A percentile compares a stretch with the other conserved stretches of the same genome.
Evolutionary conservation across 2,113 vertebrate genomes (phyloP).

Genomic region (Rhadina sibilatrix): DNA sequence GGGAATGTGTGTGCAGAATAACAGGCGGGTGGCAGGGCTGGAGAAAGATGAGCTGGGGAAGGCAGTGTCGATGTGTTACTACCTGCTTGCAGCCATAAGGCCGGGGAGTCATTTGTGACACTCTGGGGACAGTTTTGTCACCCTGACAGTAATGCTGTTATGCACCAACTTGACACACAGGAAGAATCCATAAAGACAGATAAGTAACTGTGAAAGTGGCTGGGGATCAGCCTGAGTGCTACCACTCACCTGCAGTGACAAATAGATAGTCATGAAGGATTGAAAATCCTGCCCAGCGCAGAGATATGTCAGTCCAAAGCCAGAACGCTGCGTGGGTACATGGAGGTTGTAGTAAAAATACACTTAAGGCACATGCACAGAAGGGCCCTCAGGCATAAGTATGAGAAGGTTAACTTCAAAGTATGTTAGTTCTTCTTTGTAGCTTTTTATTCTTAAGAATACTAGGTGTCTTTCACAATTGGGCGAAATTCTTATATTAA

Average conservation of each 20-base stretch:
- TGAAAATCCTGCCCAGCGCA: constrained; percentile 74
- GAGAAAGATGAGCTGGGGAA: constrained; percentile 32
- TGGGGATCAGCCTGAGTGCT: constrained; percentile 80
- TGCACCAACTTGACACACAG: constrained; percentile 79
- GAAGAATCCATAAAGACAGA: constrained; percentile 87
- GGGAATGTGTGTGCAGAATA: not conserved
- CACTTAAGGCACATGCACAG: not conserved
- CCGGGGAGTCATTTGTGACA: constrained; percentile 81
- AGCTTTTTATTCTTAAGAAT: not conserved
- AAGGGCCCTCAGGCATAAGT: not conserved
- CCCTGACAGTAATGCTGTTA: constrained; percentile 87
- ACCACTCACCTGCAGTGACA: constrained; percentile 82
- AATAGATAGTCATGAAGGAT: constrained; percentile 79
- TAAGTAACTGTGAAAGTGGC: constrained; percentile 84
- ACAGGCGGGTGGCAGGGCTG: not conserved
- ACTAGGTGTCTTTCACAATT: not conserved
- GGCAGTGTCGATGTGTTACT: constrained; percentile 35
- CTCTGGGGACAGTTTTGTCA: constrained; percentile 84
- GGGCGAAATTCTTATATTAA: not conserved
- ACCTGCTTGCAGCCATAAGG: constrained; percentile 72
- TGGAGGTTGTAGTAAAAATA: not conserved
- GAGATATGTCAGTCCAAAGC: constrained; percentile 71
- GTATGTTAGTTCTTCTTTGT: not conserved
- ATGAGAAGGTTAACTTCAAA: constrained; percentile 15
- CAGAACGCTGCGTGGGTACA: not conserved